A percentile compares a stretch with the other conserved stretches of the same genome.
These are phyloP conservation scores for Antheraea mylitta DNA, from an alignment of 1,140 invertebrate species.

Conservation along the genomic window DNA sequence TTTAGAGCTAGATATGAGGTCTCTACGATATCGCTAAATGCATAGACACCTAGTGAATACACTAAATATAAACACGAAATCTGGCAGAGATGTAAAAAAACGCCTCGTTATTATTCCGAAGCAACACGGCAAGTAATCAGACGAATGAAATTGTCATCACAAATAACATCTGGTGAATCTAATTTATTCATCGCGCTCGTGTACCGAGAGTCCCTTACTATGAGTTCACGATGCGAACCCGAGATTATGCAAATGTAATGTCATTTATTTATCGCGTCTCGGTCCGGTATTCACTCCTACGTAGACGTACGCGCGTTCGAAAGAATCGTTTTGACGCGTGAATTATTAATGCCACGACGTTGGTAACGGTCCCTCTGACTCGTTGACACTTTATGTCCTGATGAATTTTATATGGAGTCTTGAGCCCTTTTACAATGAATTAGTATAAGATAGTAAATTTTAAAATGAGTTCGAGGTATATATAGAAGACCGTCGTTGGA, in stretches of 20 bases:
- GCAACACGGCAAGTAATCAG: conserved; percentile 36
- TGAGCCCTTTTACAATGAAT: too few species aligned
- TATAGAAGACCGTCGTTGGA: too few species aligned
- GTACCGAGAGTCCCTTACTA: conserved; percentile 5
- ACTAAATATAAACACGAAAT: not conserved
- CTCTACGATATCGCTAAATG: too few species aligned
- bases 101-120: conserved; percentile 42
- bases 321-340: not conserved
- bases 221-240: not conserved
- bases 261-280: conserved; percentile 27
- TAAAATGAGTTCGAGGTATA: too few species aligned
- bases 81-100: conserved; percentile 11
- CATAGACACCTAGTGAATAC: not conserved
- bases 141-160: conserved; percentile 50
- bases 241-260: conserved; percentile 20
- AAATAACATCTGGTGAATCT: conserved; percentile 40
- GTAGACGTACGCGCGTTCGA: not conserved
- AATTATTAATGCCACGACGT: conserved; percentile 3
- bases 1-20: too few species aligned
- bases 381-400: not conserved
- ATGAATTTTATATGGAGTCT: not conserved
- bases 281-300: not conserved
- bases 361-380: not conserved
- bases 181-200: conserved; percentile 33
- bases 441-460: too few species aligned